Conservation (phyloP, 2,113 vertebrate species). For the Vidua macroura region DNA sequence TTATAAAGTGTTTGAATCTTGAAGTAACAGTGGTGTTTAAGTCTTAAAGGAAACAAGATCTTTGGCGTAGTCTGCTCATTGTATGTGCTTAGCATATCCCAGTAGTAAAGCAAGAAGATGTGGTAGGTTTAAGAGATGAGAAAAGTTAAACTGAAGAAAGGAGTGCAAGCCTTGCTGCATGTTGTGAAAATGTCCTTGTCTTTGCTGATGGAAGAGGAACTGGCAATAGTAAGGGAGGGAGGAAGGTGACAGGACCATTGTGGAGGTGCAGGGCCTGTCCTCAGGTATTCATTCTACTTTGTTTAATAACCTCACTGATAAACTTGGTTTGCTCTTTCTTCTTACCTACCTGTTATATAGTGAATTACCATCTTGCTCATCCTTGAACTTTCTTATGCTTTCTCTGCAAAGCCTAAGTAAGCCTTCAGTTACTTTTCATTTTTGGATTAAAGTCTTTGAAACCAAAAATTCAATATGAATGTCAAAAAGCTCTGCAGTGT, state of each 20-base stretch:
- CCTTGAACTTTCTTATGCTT: background rate
- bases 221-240: background rate
- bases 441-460: background rate
- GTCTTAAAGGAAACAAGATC: background rate
- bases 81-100: background rate
- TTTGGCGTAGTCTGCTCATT: background rate
- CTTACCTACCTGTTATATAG: background rate
- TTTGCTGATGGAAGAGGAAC: background rate
- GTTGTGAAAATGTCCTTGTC: background rate
- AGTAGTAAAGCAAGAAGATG: background rate
- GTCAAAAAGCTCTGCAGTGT: background rate
- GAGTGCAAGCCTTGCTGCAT: fast-evolving
- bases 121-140: background rate
- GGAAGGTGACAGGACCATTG: background rate
- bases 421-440: background rate
- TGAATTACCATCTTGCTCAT: background rate
- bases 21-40: background rate
- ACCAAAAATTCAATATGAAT: background rate
- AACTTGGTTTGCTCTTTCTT: background rate
- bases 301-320: background rate
- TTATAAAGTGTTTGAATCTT: background rate
- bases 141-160: background rate
- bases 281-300: background rate
- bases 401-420: background rate
- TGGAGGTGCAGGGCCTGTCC: background rate